Evolutionary conservation across 2,797 vertebrate genomes (phyloP).

Genomic region (Myioborus miniatus): DNA sequence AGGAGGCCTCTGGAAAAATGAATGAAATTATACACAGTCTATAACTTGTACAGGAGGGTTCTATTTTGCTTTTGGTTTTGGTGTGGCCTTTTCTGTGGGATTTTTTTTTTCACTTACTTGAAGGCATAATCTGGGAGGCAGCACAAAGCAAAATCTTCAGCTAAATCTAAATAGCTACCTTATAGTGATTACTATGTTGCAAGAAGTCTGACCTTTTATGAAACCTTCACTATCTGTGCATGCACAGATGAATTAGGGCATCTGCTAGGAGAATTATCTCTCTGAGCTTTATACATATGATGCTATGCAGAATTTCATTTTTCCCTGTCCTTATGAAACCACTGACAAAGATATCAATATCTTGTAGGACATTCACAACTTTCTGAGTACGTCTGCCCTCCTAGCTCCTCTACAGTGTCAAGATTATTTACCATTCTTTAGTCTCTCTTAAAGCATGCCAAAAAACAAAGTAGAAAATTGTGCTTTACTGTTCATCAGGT

Average conservation of each 20-base stretch:
- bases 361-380: neutral
- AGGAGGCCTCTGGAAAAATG: neutral
- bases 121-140: neutral
- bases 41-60: neutral
- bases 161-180: neutral
- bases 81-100: neutral
- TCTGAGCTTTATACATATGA: neutral
- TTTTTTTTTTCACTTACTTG: neutral
- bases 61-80: neutral
- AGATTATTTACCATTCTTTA: neutral
- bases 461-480: constrained; percentile 41
- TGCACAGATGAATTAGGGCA: neutral
- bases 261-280: neutral
- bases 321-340: neutral
- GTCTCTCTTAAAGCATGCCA: neutral
- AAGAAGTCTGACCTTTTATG: neutral
- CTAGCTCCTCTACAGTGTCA: neutral
- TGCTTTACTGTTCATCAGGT: constrained; percentile 52
- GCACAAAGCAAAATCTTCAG: neutral
- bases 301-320: neutral
- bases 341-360: neutral
- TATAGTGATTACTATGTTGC: neutral
- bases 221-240: neutral
- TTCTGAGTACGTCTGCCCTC: neutral
- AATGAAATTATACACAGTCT: neutral